Base-by-base conservation (phyloP, 2,113 vertebrate genomes). In the Labeo catla region DNA sequence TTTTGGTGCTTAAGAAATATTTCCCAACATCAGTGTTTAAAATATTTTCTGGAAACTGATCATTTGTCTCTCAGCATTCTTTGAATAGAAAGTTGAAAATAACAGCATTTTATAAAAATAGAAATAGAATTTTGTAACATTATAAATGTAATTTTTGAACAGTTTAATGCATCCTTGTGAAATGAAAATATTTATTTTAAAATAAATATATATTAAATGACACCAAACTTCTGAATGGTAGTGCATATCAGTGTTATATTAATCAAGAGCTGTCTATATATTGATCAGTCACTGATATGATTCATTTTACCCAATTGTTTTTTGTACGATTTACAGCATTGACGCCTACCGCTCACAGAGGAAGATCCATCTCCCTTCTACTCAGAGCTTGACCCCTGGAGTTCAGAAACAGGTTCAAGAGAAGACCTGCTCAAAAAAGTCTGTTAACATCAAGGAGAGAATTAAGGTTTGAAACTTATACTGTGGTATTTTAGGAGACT, bases 321-420 rank as follows among this genome's bases (percentile, higher is more conserved):
- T 70, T 8, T 23, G 78, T 43, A 85, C 88, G 12, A 10, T 86
- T 76, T n/a, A 54, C 91, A 95, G 95, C 83, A 86, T 95, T 11
- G 95, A 95, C 84, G 91, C 93, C 0, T 95, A 95, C 81, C 93
- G 95, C 86, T 93, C 90, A 13, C 93, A 93, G 86, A 90, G 91
- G n/a, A 94, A 92, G 86, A 88, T 8, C 9, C 90, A 89, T 57
- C 84, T 66, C 21, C 83, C 87, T 12, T 0, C 87, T 23, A 70
- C 87, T 8, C 91, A 92, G 79, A 91, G 83, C 15, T 86, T 89
- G 47, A 92, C 93, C 21, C 90, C 90, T 2, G 89, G 57, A 0
- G 23, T 84, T 8, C 90, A 90, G 68, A 91, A 90, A 78, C 83
- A 8, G 83, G 79, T 81, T 77, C 49, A 45, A 11, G 87, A 92